Percentiles rank a stretch among this genome's conserved stretches.
Evolutionary conservation across 2,888 invertebrate species (phyloP).

Genomic region (Saturnia japonica): DNA sequence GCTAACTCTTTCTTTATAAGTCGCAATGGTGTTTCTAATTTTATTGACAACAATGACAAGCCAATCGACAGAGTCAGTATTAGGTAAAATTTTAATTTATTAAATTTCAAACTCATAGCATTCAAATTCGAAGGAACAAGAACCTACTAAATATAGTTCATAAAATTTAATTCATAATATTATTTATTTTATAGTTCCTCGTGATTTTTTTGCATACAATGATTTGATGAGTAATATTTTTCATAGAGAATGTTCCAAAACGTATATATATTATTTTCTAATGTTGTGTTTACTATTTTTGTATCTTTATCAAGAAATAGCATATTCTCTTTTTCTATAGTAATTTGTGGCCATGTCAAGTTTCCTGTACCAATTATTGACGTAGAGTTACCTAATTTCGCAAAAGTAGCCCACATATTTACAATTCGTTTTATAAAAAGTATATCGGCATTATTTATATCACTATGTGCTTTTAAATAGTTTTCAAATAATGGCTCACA

Average conservation of each 20-base stretch:
- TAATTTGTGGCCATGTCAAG: conserved; percentile 58
- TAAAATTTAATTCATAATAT: background rate
- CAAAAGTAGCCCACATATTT: conserved; percentile 77
- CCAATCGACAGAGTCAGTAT: conserved; percentile 63
- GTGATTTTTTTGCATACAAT: conserved; percentile 44
- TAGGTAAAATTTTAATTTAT: conserved; percentile 50
- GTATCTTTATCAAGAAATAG: conserved; percentile 51
- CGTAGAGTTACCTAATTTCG: conserved; percentile 67
- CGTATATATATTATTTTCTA: conserved; percentile 52
- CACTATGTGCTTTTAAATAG: conserved; percentile 53
- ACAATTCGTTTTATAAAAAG: conserved; percentile 62
- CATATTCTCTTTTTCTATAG: conserved; percentile 46
- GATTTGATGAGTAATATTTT: conserved; percentile 48
- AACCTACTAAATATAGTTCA: background rate
- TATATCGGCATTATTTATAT: conserved; percentile 52
- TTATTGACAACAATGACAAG: conserved; percentile 72
- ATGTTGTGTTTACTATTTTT: conserved; percentile 43
- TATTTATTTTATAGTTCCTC: conserved; percentile 55
- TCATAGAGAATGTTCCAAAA: conserved; percentile 68
- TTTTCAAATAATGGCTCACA: conserved; percentile 68
- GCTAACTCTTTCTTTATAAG: conserved; percentile 70
- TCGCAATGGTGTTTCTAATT: conserved; percentile 50
- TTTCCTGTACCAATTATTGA: conserved; percentile 40
- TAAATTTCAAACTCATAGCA: background rate
- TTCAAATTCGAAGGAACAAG: background rate